Evolutionary conservation across 2,797 vertebrate species (phyloP), one percentile per base, ranked within the genome.

Genomic region (Sebastiscus tertius): DNA sequence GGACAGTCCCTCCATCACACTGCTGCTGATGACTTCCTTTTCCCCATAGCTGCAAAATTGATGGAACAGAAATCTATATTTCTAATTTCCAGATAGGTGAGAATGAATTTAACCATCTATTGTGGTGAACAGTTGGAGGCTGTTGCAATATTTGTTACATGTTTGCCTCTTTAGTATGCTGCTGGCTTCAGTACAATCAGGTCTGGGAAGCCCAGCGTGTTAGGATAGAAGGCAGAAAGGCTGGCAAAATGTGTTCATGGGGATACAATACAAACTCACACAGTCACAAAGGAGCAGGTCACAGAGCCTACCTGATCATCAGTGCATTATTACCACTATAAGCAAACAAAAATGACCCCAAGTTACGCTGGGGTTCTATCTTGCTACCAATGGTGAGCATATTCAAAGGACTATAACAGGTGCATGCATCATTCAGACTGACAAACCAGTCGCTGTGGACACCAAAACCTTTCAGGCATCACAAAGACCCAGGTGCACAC

Each of bases 101-200:
- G 52, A 68, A 54, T 79, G 58, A 81, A 76, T 82, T 66, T 73
- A 73, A 55, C 72, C 55, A 78, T 77, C 31, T 65, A 78, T 68
- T 81, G 82, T 56, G 29, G 24, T 49, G 27, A 80, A 55, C 66
- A 66, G 54, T 66, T 82, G 58, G 33, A 84, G 66, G 31, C 24
- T 3, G 39, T 84, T 90, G 86, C 65, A 83, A 70, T 81, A 82
- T 83, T 60, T 83, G 76, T 75, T 64, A 85, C 62, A 85, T 60
- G 34, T 46, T 69, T 75, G 46, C 34, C 55, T 70, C 58, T 69
- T 80, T 71, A 80, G 80, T 77, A 77, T 70, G 70, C 36, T 20
- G 55, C 70, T 74, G 27, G 63, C 68, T 82, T 62, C 24, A 36
- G 46, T 61, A 76, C 71, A 69, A 77, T 81, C 75, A 73, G 22